phyloP scores from a whole-genome alignment of 2,113 vertebrate genomes.

The Coracopsis vasa region DNA sequence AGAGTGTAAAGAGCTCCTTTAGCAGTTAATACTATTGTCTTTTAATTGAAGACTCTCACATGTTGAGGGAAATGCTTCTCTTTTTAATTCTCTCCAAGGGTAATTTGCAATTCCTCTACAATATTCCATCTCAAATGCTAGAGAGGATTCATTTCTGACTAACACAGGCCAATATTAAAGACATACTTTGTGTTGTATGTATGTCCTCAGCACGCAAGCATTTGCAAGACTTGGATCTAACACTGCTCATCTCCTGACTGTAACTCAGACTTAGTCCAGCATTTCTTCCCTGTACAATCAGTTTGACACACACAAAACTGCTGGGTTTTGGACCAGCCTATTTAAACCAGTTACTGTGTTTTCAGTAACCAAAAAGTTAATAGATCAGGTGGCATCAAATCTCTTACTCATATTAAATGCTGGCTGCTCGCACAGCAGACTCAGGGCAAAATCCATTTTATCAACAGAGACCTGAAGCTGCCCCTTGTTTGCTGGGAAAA shows the following conservation, averaged over 20 bases:
- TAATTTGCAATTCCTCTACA: neutral
- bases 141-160: neutral
- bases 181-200: neutral
- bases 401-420: neutral
- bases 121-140: neutral
- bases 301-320: neutral
- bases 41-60: neutral
- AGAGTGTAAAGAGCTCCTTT: neutral
- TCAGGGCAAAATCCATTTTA: neutral
- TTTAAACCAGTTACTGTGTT: neutral
- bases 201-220: neutral
- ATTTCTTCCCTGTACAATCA: neutral
- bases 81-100: neutral
- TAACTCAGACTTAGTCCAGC: neutral
- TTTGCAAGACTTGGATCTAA: neutral
- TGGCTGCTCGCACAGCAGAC: neutral
- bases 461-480: neutral
- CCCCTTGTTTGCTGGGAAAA: neutral
- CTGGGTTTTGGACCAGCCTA: neutral
- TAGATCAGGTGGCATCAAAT: neutral
- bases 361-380: neutral
- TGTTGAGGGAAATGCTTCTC: neutral
- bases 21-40: neutral
- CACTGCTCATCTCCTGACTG: neutral
- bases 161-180: neutral